These are phyloP conservation scores for Eutolmus rufibarbis DNA, from an alignment of 2,888 invertebrate species.

Conservation along the genomic window DNA sequence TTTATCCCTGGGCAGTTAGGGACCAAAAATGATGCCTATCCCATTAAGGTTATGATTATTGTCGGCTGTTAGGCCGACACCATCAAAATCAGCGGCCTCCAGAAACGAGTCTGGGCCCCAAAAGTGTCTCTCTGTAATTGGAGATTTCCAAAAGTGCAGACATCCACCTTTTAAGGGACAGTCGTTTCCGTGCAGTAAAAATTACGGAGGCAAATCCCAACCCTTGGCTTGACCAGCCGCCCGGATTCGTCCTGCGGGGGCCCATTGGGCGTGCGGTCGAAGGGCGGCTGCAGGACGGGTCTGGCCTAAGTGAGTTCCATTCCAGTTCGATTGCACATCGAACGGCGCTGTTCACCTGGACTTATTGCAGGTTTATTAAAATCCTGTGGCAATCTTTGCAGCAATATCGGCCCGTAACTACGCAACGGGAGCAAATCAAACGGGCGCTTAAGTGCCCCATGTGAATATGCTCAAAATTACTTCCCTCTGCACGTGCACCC, in stretches of 20 bases:
- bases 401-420: not conserved
- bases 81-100: slow-evolving; percentile 5
- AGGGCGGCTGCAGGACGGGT: not conserved
- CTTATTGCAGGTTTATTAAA: slow-evolving; percentile 19
- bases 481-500: not conserved
- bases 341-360: slow-evolving; percentile 9
- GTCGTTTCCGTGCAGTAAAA: not conserved
- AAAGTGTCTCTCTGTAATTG: not conserved
- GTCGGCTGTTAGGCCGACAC: not conserved
- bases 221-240: not conserved
- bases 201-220: not conserved
- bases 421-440: slow-evolving; percentile 7
- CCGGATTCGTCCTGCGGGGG: not conserved
- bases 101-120: not conserved
- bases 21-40: not conserved
- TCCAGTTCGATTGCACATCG: not conserved
- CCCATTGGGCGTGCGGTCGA: not conserved
- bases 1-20: not conserved
- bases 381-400: not conserved
- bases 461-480: not conserved
- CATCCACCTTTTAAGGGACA: not conserved
- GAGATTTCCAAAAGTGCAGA: not conserved
- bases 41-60: slow-evolving; percentile 34
- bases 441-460: not conserved
- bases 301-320: not conserved